A percentile compares a stretch with the other conserved stretches of the same genome.
Evolutionary conservation across 1,140 invertebrate species (phyloP).

Genomic region (Oppia nitens): DNA sequence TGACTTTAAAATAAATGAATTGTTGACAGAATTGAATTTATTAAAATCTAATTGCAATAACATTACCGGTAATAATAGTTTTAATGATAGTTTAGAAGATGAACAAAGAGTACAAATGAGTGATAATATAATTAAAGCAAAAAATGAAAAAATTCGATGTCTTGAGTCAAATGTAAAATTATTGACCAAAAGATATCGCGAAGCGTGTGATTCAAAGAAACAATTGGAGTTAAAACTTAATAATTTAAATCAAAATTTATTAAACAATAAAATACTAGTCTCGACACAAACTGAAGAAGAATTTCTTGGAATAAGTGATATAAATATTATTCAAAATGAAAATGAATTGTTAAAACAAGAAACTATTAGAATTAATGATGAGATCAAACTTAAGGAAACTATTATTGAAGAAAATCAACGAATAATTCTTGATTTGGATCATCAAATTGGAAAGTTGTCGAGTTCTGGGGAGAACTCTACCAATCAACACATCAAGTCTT

Average conservation of each 20-base stretch:
- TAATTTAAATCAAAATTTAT: not conserved
- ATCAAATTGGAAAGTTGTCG: constrained; percentile 30
- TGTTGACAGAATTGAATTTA: not conserved
- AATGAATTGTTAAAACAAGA: constrained; percentile 16
- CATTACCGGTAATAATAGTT: too few relatives aligned
- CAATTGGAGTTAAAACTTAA: constrained; percentile 25
- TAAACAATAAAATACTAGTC: not conserved
- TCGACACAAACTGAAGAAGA: not conserved
- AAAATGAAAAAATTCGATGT: constrained; percentile 16
- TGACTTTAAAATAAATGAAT: constrained; percentile 13
- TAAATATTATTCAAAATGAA: not conserved
- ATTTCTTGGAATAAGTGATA: not conserved
- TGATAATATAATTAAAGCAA: constrained; percentile 1
- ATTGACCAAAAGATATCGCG: constrained; percentile 27
- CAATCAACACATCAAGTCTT: constrained; percentile 27
- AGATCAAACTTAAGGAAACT: constrained; percentile 14
- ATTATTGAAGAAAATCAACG: constrained; percentile 22
- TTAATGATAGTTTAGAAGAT: too few relatives aligned
- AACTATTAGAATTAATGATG: constrained; percentile 3
- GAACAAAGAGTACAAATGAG: not conserved
- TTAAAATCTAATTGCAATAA: not conserved
- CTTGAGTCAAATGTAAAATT: constrained; percentile 24
- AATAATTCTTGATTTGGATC: constrained; percentile 29
- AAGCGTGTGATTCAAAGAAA: constrained; percentile 23
- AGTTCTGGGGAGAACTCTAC: constrained; percentile 24